Evolutionary conservation across 2,113 vertebrate genomes (phyloP), one percentile per base, ranked within the genome.

Genomic region (Chamaea fasciata): DNA sequence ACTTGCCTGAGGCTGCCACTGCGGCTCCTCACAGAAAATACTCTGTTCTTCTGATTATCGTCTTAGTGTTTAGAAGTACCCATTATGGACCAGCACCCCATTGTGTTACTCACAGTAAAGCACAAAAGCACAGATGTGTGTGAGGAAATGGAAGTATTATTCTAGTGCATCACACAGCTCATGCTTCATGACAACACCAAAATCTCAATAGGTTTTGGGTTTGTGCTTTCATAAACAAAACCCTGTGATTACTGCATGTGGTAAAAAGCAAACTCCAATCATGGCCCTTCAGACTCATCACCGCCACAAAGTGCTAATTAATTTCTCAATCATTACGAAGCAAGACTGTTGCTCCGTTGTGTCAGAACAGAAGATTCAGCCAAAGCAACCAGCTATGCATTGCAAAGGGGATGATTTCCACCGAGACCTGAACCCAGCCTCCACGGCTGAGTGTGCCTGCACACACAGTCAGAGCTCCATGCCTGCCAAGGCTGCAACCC

Each of bases 211-310:
- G 89, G 70, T 77, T 95, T 91, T 85, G 74, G 80, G 53, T 88
- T 87, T 73, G 33, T 80, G 83, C 62, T 90, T 95, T 89, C 57
- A 89, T 87, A 87, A 93, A 94, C 68, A 93, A 96, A 90, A 74
- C 62, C 57, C 75, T 77, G 80, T 75, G 85, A 94, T 86, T 78
- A 90, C 44, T 81, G 65, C 92, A 85, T 59, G 52, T 52, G 35
- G 91, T 74, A 90, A 90, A 95, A 90, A 78, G 75, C 71, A 88
- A 95, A 92, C 44, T 55, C 92, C 52, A 80, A 75, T 91, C 88
- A 63, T 4, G 52, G 76, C 60, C 79, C 85, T 95, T 90, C 79
- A 96, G 88, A 90, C 68, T 88, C 78, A 75, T 76, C 74, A 85
- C 41, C 1, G 55, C 53, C 57, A 74, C 64, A 67, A 89, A 93